Base-by-base conservation (phyloP, 2,888 invertebrate species). In the Minunthozetes semirufus region DNA sequence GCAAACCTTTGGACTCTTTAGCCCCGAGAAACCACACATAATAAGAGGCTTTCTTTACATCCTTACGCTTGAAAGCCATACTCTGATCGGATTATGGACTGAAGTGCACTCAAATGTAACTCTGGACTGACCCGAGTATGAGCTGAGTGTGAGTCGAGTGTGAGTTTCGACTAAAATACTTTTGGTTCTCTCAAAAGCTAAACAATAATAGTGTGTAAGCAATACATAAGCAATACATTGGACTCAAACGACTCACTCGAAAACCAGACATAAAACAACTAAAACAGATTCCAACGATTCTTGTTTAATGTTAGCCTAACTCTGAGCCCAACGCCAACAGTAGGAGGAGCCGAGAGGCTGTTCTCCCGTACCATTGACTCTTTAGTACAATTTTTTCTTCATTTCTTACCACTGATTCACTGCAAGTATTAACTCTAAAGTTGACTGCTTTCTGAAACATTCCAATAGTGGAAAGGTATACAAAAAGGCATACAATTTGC, bases 1-100 rank as follows among this genome's bases (percentile, higher is more conserved):
- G 85, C 33, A 94, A 85, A 0, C 93, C 95, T 80, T 92, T 89
- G 76, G 93, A 92, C 85, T 97, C 96, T 85, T 94, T 92, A 80
- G 96, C 95, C 27, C 97, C 97, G 81, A 97, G 87, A 86, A 96
- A 86, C 82, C 85, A 84, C 48, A 86, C 85, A 79, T 86, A 86
- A 79, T 84, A 86, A 77, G 85, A 84, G 9, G 84, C 82, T 77
- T 83, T 83, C 75, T 82, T 81, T 42, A 81, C 77, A 63, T 80
- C 79, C 75, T 80, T 79, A 19, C 79, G 75, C 15, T 79, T 76
- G 75, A 79, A 79, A 53, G 79, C 78, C 80, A 80, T 80, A 25
- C 17, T 56, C 22, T 56, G 25, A 56, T 56, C 11, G 9, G 22
- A 56, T 56, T 13, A 22, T 6, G 19, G 56, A 6, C n/a, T 19